Base-by-base conservation (phyloP, 2,888 invertebrate species). In the Thumatha senex region DNA sequence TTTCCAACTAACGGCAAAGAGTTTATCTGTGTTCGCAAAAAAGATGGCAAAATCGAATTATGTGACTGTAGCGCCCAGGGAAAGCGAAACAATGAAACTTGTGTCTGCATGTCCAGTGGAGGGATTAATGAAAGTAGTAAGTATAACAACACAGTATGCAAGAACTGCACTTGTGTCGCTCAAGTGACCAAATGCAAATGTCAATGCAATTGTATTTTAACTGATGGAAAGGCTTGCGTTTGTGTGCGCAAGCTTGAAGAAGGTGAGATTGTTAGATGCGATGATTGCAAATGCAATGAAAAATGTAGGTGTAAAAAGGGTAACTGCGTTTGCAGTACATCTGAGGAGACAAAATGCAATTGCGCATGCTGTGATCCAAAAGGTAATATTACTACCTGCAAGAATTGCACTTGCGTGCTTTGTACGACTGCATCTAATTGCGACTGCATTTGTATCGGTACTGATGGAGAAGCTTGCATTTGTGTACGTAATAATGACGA, bases 11-110 rank as follows among this genome's bases (percentile, higher is more conserved):
- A 53, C 1, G 77, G 72, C 0, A 72, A 68, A 31, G 12, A 56
- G 12, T 72, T 65, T 48, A 56, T 77, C 44, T 78, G 75, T 11
- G 56, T 76, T 0, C 75, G 72, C 47, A 61, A 59, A 35, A 66
- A 70, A 7, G 57, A 73, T 7, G 67, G 58, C 0, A 60, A 56
- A 33, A 53, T 67, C 33, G 53, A 54, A 14, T 45, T 50, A 0
- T 67, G 64, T 13, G 53, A 64, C 8, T 67, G 67, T 35, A 56
- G 56, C n/a, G 53, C 51, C 12, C 36, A 48, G 4, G 45, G 36
- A 15, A 29, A 36, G 12, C 11, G 31, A 5, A 31, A 11, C 31
- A 10, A n/a, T n/a, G n/a, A n/a, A n/a, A n/a, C n/a, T n/a, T n/a
- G n/a, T n/a, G n/a, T n/a, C n/a, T n/a, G n/a, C n/a, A n/a, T n/a